phyloP scores from a whole-genome alignment of 1,140 invertebrate genomes.

The Drosophila athabasca region DNA sequence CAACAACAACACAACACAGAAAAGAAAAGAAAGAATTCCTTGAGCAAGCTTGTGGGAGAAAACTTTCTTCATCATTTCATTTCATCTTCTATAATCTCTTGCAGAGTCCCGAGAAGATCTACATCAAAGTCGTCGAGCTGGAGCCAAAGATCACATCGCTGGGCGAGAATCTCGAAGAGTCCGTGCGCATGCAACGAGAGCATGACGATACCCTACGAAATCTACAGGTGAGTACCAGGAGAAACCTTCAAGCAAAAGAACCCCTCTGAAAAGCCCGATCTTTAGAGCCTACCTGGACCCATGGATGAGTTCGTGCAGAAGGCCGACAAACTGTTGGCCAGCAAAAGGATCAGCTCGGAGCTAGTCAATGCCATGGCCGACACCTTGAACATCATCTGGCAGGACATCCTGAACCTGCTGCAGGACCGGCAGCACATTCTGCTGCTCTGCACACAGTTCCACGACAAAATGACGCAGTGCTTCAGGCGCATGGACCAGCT shows the following conservation, averaged over 20 bases:
- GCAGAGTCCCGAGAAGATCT: conserved; percentile 92
- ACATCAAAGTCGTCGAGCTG: conserved; percentile 93
- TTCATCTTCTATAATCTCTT: conserved; percentile 63
- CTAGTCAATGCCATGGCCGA: conserved; percentile 96
- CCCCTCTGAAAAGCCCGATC: background rate
- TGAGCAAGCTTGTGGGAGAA: conserved; percentile 11
- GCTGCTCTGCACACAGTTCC: conserved; percentile 90
- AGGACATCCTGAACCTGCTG: conserved; percentile 92
- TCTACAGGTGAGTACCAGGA: conserved; percentile 88
- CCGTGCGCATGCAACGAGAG: conserved; percentile 88
- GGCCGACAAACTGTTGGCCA: conserved; percentile 92
- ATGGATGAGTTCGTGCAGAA: conserved; percentile 94
- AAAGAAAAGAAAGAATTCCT: conserved; percentile 16
- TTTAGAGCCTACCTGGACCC: conserved; percentile 94
- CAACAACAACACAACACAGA: no score
- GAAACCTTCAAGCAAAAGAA: no score
- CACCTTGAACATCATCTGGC: conserved; percentile 94
- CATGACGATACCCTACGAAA: conserved; percentile 94
- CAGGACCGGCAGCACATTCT: conserved; percentile 91
- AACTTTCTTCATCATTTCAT: background rate
- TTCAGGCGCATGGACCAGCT: conserved; percentile 88
- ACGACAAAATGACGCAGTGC: conserved; percentile 89
- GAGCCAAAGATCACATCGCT: conserved; percentile 92
- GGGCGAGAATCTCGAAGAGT: conserved; percentile 90
- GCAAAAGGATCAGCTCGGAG: conserved; percentile 90